A percentile compares a stretch with the other conserved stretches of the same genome.
phyloP scores from a whole-genome alignment of 1,140 invertebrate species.

The Megalopta genalis region DNA sequence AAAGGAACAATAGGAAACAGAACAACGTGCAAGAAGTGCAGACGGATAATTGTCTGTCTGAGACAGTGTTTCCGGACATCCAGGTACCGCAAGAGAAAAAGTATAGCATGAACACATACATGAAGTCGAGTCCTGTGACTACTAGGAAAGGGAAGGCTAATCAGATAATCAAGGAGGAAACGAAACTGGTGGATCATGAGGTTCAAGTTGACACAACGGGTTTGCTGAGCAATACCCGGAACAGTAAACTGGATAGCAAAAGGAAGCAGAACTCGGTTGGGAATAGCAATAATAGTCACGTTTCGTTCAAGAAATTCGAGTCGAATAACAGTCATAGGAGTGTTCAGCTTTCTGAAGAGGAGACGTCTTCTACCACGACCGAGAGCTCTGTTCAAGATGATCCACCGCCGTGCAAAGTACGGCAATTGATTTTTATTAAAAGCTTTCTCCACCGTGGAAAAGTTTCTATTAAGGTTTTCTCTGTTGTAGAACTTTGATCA shows the following conservation, averaged over 20 bases:
- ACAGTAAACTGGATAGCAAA: conserved; percentile 67
- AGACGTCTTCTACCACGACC: conserved; percentile 87
- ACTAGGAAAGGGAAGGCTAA: conserved; percentile 66
- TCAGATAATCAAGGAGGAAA: conserved; percentile 64
- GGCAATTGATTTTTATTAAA: neutral
- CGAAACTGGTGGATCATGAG: conserved; percentile 67
- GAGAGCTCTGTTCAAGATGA: conserved; percentile 85
- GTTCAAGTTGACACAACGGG: conserved; percentile 36
- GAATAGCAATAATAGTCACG: conserved; percentile 67
- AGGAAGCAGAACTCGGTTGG: conserved; percentile 61
- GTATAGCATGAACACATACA: conserved; percentile 35
- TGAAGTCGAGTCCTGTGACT: conserved; percentile 64
- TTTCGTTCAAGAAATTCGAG: conserved; percentile 74
- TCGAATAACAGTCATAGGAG: conserved; percentile 70
- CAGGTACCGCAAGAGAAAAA: conserved; percentile 58
- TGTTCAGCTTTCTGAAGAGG: conserved; percentile 82
- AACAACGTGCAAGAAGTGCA: conserved; percentile 46
- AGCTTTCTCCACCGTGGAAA: no score
- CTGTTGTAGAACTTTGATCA: conserved; percentile 65
- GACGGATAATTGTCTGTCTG: conserved; percentile 39
- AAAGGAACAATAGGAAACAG: conserved; percentile 52
- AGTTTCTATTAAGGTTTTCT: no score
- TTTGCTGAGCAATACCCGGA: conserved; percentile 51
- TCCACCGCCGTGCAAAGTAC: conserved; percentile 54
- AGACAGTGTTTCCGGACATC: conserved; percentile 25